Percentiles rank a stretch among this genome's conserved stretches.
These are phyloP conservation scores for Pseudomugil tenellus DNA, from an alignment of 2,797 vertebrate species.

Conservation along the genomic window DNA sequence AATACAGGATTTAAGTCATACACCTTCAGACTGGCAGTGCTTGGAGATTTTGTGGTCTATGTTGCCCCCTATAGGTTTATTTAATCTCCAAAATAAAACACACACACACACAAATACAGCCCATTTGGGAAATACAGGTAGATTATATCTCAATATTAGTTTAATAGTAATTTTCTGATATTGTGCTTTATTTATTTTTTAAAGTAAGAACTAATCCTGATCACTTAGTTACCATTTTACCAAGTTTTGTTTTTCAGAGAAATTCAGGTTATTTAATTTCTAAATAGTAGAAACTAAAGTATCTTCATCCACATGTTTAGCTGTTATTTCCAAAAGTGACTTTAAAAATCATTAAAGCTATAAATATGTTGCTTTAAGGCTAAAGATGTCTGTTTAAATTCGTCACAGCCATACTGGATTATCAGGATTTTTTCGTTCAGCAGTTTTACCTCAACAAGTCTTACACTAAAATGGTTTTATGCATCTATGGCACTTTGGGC, in stretches of 20 bases:
- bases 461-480: constrained; percentile 35
- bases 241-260: background rate
- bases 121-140: background rate
- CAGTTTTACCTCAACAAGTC: no score
- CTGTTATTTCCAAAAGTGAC: background rate
- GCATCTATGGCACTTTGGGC: background rate
- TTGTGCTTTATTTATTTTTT: background rate
- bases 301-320: background rate
- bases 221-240: background rate
- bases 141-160: background rate
- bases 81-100: background rate
- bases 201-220: background rate
- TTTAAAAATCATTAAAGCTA: background rate
- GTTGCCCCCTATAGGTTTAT: constrained; percentile 65
- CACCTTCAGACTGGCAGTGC: background rate
- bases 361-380: background rate
- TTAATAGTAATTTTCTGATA: background rate
- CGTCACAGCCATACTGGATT: no score
- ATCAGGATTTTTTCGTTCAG: no score
- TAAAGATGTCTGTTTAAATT: background rate
- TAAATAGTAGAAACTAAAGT: background rate
- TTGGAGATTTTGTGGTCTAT: constrained; percentile 50
- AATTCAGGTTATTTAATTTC: background rate
- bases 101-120: background rate
- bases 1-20: background rate